Conservation (phyloP, 2,113 vertebrate species). For the Illadopsis cleaveri region DNA sequence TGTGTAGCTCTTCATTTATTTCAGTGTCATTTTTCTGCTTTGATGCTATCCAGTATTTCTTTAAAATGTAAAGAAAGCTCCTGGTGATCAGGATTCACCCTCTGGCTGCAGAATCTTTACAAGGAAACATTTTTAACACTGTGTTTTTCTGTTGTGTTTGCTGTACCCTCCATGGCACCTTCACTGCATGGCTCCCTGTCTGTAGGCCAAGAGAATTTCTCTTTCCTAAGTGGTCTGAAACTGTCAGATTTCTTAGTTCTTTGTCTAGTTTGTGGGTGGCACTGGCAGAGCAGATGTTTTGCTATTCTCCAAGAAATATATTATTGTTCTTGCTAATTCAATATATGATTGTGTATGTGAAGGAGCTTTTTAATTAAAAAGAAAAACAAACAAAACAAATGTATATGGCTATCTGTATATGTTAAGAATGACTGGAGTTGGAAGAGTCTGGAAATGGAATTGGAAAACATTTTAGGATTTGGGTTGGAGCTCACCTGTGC, state of each 20-base stretch:
- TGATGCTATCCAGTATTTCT: neutral
- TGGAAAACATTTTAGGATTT: neutral
- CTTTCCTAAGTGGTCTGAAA: neutral
- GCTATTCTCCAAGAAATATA: constrained; percentile 12
- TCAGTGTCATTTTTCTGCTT: neutral
- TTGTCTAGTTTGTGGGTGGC: constrained; percentile 43
- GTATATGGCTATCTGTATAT: constrained; percentile 35
- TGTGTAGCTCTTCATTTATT: neutral
- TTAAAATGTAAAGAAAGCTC: neutral
- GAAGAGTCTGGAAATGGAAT: neutral
- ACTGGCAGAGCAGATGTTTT: constrained; percentile 19
- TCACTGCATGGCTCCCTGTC: constrained; percentile 8
- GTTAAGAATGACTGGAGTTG: neutral
- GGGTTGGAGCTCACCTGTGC: neutral
- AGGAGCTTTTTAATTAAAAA: constrained; percentile 45
- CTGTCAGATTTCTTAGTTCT: constrained; percentile 3
- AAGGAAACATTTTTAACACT: neutral
- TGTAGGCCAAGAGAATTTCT: neutral
- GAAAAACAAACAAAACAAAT: neutral
- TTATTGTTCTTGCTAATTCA: constrained; percentile 41
- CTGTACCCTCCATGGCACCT: neutral
- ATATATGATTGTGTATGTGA: constrained; percentile 55
- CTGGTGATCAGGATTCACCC: neutral
- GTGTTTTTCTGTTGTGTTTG: neutral
- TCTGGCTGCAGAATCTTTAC: neutral